Conservation (phyloP, 1,140 invertebrate genomes). For the Papilio xuthus region DNA sequence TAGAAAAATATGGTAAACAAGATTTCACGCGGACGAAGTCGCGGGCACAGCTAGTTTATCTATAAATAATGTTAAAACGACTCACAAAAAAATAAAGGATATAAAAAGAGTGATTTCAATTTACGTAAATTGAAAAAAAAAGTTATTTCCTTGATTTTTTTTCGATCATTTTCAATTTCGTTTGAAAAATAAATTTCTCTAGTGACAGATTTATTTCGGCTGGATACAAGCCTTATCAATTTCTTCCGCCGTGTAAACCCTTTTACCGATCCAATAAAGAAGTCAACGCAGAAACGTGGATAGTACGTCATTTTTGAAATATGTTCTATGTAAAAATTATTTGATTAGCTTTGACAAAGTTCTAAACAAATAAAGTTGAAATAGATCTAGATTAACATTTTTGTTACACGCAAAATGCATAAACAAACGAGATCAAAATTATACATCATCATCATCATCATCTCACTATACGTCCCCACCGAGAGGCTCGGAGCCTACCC, state of each 20-base stretch:
- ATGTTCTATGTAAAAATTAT: background rate
- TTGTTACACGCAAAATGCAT: too few species aligned
- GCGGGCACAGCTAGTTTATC: too few species aligned
- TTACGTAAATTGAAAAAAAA: background rate
- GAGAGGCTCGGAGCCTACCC: too few species aligned
- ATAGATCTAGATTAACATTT: background rate
- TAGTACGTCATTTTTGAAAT: background rate
- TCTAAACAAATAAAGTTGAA: background rate
- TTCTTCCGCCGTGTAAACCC: constrained; percentile 19
- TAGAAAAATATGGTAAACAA: background rate
- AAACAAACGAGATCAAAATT: too few species aligned
- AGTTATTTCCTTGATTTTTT: background rate
- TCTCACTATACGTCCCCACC: too few species aligned
- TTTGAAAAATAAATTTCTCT: constrained; percentile 8
- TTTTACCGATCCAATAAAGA: constrained; percentile 13
- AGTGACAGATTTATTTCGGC: constrained; percentile 14
- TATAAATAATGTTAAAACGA: too few species aligned
- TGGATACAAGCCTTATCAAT: constrained; percentile 16
- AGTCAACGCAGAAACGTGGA: background rate
- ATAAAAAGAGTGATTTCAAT: background rate
- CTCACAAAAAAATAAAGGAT: too few species aligned
- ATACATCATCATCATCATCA: too few species aligned
- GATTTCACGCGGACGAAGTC: too few species aligned
- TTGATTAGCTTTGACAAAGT: background rate
- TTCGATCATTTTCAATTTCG: background rate